Evolutionary conservation across 2,113 vertebrate species (phyloP).

Genomic region (Campylomormyrus tamandua): DNA sequence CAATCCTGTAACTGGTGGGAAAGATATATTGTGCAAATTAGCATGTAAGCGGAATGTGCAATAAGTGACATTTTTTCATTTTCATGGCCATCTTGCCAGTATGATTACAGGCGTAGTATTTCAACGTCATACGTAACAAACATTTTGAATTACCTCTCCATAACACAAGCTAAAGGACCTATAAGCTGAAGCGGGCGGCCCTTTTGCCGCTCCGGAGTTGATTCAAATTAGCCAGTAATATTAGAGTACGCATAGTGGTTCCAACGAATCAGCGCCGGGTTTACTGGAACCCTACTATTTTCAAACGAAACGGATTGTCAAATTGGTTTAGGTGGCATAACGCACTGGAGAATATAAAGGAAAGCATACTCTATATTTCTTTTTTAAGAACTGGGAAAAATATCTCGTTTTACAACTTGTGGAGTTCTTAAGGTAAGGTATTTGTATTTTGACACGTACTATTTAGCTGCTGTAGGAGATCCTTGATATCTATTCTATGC

Average conservation of each 20-base stretch:
- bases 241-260: neutral
- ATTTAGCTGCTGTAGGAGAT: neutral
- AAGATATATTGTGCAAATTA: neutral
- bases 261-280: constrained; percentile 10
- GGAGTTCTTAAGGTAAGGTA: constrained; percentile 7
- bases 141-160: neutral
- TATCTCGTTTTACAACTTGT: neutral
- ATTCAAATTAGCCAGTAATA: constrained; percentile 19
- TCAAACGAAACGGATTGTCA: constrained; percentile 11
- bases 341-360: neutral
- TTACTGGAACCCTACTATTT: constrained; percentile 3
- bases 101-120: neutral
- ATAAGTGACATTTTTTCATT: neutral
- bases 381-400: neutral
- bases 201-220: neutral
- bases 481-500: neutral
- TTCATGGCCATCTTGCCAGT: neutral
- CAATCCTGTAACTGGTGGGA: neutral
- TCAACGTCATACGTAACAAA: neutral
- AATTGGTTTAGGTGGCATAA: neutral
- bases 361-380: neutral
- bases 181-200: neutral
- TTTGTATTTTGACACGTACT: neutral
- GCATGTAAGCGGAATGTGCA: neutral
- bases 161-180: neutral